These are phyloP conservation scores for Salvelinus namaycush DNA, from an alignment of 2,113 vertebrate species.

Conservation along the genomic window DNA sequence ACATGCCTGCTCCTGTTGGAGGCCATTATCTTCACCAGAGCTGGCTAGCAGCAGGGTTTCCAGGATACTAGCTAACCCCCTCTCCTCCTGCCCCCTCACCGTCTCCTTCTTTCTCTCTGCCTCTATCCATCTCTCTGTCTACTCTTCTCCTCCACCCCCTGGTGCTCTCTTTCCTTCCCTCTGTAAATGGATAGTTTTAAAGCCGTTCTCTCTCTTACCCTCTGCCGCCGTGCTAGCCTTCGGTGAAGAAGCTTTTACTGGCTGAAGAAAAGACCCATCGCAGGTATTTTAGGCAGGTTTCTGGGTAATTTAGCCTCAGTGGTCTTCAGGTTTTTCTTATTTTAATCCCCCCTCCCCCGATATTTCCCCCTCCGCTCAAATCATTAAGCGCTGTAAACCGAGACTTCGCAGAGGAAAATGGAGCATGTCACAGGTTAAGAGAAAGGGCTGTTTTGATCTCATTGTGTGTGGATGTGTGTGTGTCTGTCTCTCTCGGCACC, in stretches of 20 bases:
- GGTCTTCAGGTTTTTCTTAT: constrained; percentile 49
- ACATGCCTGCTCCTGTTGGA: constrained; percentile 68
- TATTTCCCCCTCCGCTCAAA: constrained; percentile 4
- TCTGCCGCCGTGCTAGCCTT: constrained; percentile 50
- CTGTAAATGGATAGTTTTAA: constrained; percentile 63
- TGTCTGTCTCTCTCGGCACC: constrained; percentile 24
- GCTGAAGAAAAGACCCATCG: constrained; percentile 46
- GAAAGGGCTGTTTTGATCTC: constrained; percentile 76
- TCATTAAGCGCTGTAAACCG: constrained; percentile 54
- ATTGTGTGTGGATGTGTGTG: constrained; percentile 39
- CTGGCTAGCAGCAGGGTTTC: constrained; percentile 63
- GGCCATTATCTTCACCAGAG: constrained; percentile 48
- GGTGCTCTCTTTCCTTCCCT: constrained; percentile 27
- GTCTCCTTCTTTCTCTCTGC: constrained; percentile 7
- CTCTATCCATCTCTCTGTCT: not conserved
- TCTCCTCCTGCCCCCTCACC: not conserved
- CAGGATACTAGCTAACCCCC: constrained; percentile 60
- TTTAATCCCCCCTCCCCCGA: constrained; percentile 20
- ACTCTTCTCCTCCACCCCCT: constrained; percentile 16
- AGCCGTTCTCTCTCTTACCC: constrained; percentile 56
- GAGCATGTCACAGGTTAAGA: constrained; percentile 60
- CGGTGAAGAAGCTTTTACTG: constrained; percentile 49
- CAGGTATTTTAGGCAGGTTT: constrained; percentile 62
- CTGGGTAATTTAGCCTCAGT: constrained; percentile 67
- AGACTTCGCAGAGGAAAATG: constrained; percentile 65